A percentile compares a stretch with the other conserved stretches of the same genome.
Conservation (phyloP, 2,888 invertebrate genomes). For the Trisateles emortualis region DNA sequence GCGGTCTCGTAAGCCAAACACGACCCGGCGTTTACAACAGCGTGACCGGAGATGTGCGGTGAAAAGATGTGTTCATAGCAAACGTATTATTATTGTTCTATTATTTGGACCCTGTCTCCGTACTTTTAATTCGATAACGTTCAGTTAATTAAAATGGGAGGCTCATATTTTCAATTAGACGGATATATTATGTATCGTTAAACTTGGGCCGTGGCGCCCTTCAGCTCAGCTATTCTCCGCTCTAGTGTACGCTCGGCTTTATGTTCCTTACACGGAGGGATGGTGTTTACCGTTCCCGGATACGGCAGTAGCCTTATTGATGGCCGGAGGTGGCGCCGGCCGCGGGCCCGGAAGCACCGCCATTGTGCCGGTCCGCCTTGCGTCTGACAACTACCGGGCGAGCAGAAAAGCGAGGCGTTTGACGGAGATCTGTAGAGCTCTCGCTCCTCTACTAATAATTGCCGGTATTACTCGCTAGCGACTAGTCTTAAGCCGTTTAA, state of each 20-base stretch:
- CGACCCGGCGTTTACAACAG: not conserved
- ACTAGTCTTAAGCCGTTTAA: not conserved
- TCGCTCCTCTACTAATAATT: slow-evolving; percentile 10
- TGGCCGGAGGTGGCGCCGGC: slow-evolving; percentile 49
- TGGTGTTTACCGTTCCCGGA: slow-evolving; percentile 45
- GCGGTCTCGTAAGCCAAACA: slow-evolving; percentile 7
- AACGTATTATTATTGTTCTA: not conserved
- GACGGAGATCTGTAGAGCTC: slow-evolving; percentile 24
- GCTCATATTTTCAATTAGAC: not conserved
- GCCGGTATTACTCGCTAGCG: slow-evolving; percentile 7
- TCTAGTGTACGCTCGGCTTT: not conserved
- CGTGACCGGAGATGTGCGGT: not conserved
- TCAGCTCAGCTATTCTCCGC: too few relatives aligned
- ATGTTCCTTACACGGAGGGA: slow-evolving; percentile 12
- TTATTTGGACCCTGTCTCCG: not conserved
- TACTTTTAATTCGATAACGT: not conserved
- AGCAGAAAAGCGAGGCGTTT: slow-evolving; percentile 34
- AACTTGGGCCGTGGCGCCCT: too few relatives aligned
- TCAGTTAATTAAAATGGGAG: not conserved
- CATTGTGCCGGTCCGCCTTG: slow-evolving; percentile 44
- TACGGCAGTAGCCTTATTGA: slow-evolving; percentile 45
- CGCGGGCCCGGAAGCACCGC: slow-evolving; percentile 38
- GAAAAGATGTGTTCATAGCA: not conserved
- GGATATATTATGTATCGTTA: not conserved
- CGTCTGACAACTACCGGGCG: slow-evolving; percentile 39